These are phyloP conservation scores for Acanthurus tractus DNA, from an alignment of 2,797 vertebrate species.

Conservation along the genomic window DNA sequence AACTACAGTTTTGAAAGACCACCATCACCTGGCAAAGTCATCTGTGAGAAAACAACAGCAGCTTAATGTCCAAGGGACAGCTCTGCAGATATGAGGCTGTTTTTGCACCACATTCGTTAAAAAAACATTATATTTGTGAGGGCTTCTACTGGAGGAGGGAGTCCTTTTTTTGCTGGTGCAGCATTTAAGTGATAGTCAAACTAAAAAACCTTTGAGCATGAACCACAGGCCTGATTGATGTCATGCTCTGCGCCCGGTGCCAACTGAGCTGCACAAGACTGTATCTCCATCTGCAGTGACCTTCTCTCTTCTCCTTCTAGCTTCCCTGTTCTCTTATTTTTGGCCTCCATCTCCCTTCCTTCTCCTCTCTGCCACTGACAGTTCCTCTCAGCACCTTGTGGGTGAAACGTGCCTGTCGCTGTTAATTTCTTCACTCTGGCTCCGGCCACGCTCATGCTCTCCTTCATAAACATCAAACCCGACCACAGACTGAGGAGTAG, in stretches of 20 bases:
- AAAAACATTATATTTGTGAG: background rate
- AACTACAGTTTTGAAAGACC: background rate
- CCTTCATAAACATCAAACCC: slow-evolving; percentile 44
- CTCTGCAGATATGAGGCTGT: background rate
- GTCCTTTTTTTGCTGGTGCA: background rate
- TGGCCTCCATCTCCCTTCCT: background rate
- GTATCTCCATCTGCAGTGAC: slow-evolving; percentile 14
- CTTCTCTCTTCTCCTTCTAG: slow-evolving; percentile 6
- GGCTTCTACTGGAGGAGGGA: background rate
- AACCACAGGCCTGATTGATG: slow-evolving; percentile 15
- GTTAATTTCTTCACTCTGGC: slow-evolving; percentile 12
- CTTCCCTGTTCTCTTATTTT: slow-evolving; percentile 37
- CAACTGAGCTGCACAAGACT: background rate
- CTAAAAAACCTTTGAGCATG: background rate
- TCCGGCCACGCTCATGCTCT: slow-evolving; percentile 28
- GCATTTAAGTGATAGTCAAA: background rate
- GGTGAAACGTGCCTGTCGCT: slow-evolving; percentile 27
- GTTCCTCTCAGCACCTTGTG: slow-evolving; percentile 51
- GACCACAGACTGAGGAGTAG: slow-evolving; percentile 23
- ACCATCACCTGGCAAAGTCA: slow-evolving; percentile 28
- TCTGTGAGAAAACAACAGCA: slow-evolving; percentile 8
- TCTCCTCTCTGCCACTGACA: slow-evolving; percentile 39
- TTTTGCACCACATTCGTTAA: background rate
- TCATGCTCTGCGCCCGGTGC: slow-evolving; percentile 7
- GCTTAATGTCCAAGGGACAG: background rate